Percentiles rank a stretch among this genome's conserved stretches.
phyloP scores from a whole-genome alignment of 2,113 vertebrate species.

The Struthio camelus region DNA sequence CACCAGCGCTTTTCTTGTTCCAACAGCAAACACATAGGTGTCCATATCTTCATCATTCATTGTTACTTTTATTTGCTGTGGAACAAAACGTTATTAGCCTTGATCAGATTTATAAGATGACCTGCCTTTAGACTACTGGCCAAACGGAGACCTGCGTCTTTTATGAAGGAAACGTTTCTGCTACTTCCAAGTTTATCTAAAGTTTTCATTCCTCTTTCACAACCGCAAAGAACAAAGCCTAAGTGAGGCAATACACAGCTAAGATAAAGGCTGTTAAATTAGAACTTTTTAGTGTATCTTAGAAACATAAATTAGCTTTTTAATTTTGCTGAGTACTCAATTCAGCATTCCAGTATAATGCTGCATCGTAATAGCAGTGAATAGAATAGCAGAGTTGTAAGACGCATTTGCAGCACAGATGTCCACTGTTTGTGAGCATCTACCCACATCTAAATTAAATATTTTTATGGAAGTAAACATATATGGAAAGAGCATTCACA shows the following conservation, averaged over 20 bases:
- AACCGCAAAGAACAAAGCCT: not conserved
- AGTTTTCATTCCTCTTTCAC: not conserved
- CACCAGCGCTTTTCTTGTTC: slow-evolving; percentile 92
- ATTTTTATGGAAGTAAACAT: not conserved
- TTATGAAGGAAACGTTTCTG: not conserved
- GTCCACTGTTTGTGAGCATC: not conserved
- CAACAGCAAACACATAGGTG: slow-evolving; percentile 95
- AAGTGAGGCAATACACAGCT: not conserved
- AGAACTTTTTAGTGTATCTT: not conserved
- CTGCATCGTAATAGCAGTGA: not conserved
- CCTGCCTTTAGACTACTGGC: not conserved
- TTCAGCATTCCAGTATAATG: not conserved
- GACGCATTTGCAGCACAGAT: not conserved
- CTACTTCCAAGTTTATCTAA: not conserved
- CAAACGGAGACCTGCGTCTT: not conserved
- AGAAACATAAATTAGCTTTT: not conserved
- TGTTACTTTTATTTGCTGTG: slow-evolving; percentile 97
- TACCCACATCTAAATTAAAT: not conserved
- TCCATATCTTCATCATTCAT: slow-evolving; percentile 99
- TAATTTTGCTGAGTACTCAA: not conserved
- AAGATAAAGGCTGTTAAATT: not conserved
- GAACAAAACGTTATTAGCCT: not conserved
- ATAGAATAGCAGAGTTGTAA: not conserved
- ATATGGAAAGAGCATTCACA: not conserved
- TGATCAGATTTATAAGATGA: not conserved